Evolutionary conservation across 2,797 vertebrate genomes (phyloP).

Genomic region (Xenopus petersii): DNA sequence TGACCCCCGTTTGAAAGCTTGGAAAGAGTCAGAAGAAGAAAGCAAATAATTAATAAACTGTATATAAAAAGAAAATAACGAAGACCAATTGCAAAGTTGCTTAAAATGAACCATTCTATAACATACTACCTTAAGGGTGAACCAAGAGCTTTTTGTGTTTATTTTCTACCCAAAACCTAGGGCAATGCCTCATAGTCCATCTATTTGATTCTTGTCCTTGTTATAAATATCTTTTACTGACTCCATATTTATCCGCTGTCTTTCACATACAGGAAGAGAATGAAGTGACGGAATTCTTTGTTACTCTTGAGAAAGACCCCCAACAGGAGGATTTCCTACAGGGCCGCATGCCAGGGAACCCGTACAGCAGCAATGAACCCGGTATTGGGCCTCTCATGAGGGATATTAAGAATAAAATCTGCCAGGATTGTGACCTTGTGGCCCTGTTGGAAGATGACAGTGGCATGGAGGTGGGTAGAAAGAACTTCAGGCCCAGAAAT

Average conservation of each 20-base stretch:
- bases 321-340: constrained; percentile 98
- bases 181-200: too few species aligned
- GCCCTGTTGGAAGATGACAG: constrained; percentile 96
- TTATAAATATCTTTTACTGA: too few species aligned
- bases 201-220: too few species aligned
- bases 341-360: constrained; percentile 97
- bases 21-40: too few species aligned
- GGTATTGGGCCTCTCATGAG: constrained; percentile 96
- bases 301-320: constrained; percentile 96
- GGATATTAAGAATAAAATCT: constrained; percentile 99
- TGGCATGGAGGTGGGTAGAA: constrained; percentile 88
- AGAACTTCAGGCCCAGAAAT: background rate
- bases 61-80: too few species aligned
- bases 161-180: too few species aligned
- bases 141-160: too few species aligned
- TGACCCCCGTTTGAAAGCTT: too few species aligned
- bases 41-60: too few species aligned
- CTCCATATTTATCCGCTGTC: background rate
- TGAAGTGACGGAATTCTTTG: constrained; percentile 98
- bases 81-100: too few species aligned
- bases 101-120: too few species aligned
- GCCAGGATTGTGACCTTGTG: constrained; percentile 98
- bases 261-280: constrained; percentile 86
- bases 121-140: too few species aligned
- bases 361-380: constrained; percentile 96